These are phyloP conservation scores for Gymnosoma rotundatum DNA, from an alignment of 2,888 invertebrate genomes.

Conservation along the genomic window DNA sequence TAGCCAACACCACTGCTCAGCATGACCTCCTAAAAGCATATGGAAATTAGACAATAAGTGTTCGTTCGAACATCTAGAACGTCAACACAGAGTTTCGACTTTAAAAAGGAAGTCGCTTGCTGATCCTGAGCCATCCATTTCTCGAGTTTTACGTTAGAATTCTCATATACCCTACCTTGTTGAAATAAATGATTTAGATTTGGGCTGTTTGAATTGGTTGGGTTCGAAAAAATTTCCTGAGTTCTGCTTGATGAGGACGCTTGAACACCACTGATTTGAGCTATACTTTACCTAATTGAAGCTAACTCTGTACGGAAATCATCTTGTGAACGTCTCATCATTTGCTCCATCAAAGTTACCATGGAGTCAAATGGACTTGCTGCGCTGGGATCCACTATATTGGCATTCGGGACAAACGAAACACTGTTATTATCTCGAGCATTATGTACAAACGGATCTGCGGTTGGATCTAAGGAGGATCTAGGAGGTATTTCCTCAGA, in stretches of 20 bases:
- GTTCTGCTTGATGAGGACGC: not conserved
- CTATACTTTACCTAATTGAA: not conserved
- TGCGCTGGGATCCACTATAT: too few species aligned
- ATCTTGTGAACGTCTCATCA: not conserved
- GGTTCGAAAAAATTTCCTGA: not conserved
- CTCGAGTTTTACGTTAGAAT: conserved; percentile 18
- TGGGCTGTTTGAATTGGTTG: not conserved
- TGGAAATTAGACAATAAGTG: conserved; percentile 38
- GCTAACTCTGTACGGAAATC: conserved; percentile 21
- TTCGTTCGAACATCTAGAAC: conserved; percentile 10
- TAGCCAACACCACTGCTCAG: conserved; percentile 49
- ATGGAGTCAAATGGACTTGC: not conserved
- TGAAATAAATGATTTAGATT: not conserved
- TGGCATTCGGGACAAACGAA: too few species aligned
- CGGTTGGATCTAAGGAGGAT: not conserved
- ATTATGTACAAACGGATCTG: not conserved
- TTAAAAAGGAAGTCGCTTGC: conserved; percentile 40
- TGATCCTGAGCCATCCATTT: conserved; percentile 28
- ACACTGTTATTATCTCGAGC: not conserved
- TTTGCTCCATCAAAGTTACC: conserved; percentile 3
- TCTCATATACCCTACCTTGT: too few species aligned
- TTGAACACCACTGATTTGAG: not conserved
- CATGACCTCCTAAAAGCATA: conserved; percentile 23
- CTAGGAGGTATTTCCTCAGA: conserved; percentile 9
- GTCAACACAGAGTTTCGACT: not conserved